Conservation (phyloP, 2,888 invertebrate species). For the Koerneria pararmatus region DNA sequence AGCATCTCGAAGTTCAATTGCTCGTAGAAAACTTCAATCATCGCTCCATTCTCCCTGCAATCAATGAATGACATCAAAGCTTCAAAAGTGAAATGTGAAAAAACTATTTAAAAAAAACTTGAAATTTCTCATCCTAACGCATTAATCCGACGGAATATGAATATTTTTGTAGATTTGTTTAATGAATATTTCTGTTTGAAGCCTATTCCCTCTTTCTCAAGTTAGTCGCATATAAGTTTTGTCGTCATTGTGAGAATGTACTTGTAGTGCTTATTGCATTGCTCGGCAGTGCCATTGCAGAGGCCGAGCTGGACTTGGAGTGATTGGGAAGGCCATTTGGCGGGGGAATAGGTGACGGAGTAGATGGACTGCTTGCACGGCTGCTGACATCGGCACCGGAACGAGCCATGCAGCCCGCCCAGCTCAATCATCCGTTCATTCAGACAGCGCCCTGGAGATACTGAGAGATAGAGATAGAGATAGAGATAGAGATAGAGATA, state of each 20-base stretch:
- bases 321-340: conserved; percentile 54
- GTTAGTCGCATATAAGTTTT: too few species aligned
- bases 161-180: too few species aligned
- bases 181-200: too few species aligned
- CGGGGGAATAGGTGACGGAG: conserved; percentile 50
- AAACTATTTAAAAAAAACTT: too few species aligned
- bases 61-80: not conserved
- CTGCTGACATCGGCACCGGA: conserved; percentile 51
- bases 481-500: too few species aligned
- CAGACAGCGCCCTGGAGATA: conserved; percentile 49
- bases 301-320: conserved; percentile 52
- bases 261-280: conserved; percentile 57
- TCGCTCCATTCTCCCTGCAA: conserved; percentile 56
- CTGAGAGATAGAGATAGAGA: too few species aligned
- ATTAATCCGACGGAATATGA: too few species aligned
- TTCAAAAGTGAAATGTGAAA: too few species aligned
- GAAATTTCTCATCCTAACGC: too few species aligned
- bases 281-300: conserved; percentile 50
- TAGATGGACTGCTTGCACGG: conserved; percentile 55
- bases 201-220: too few species aligned
- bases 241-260: conserved; percentile 25
- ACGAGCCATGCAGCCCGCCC: conserved; percentile 35
- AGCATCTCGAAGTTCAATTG: conserved; percentile 58
- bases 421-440: conserved; percentile 46
- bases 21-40: conserved; percentile 59